Percentiles rank a stretch among this genome's conserved stretches.
These are phyloP conservation scores for Tetramorium parvispinum DNA, from an alignment of 1,140 invertebrate species.

Conservation along the genomic window DNA sequence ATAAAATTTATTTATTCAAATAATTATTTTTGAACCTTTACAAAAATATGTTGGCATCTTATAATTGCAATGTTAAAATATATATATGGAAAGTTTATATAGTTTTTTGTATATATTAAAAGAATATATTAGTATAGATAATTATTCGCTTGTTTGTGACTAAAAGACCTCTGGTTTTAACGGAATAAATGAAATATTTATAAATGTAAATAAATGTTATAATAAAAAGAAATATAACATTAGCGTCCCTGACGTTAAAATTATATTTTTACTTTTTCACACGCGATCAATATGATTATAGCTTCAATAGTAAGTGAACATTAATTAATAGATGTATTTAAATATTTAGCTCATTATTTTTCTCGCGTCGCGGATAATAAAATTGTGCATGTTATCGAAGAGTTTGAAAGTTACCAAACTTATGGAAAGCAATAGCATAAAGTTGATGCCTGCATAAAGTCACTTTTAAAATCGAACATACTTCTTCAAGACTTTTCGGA, in stretches of 20 bases:
- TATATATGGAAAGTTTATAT: neutral
- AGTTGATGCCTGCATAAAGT: neutral
- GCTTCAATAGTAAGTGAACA: neutral
- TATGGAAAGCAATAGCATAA: slow-evolving; percentile 3
- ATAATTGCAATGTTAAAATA: neutral
- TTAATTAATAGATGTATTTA: neutral
- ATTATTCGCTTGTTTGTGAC: neutral
- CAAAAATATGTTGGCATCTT: neutral
- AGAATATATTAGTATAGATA: neutral
- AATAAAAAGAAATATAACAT: neutral
- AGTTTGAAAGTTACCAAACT: slow-evolving; percentile 28
- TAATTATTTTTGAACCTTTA: neutral
- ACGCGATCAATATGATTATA: neutral
- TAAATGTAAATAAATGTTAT: neutral
- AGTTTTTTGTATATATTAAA: neutral
- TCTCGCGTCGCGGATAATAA: neutral
- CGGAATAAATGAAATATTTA: slow-evolving; percentile 1
- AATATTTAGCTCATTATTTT: slow-evolving; percentile 36
- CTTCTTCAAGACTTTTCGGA: slow-evolving; percentile 19
- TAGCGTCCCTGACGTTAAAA: neutral
- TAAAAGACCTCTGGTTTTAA: neutral
- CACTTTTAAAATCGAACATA: slow-evolving; percentile 30
- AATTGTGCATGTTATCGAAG: neutral
- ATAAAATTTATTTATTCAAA: neutral
- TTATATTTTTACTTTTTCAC: neutral